Evolutionary conservation across 2,113 vertebrate species (phyloP), one percentile per base, ranked within the genome.

Genomic region (Petrocephalus microphthalmus): DNA sequence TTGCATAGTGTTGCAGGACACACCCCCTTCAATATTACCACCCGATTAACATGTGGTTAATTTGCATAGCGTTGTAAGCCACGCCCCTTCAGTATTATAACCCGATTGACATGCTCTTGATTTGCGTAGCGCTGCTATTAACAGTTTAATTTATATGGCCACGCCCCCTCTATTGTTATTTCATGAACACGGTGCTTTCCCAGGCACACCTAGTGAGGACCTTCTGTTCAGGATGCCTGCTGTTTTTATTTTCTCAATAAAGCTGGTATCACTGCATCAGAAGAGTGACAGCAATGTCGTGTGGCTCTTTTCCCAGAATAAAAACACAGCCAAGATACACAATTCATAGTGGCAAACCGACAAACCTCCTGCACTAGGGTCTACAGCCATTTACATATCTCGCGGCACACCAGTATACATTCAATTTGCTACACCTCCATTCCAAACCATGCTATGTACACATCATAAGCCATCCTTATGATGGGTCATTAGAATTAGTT

Each of bases 181-280:
- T 42, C 29, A 42, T 7, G 15, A 19, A 78, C 71, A 78, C 17
- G 71, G 71, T 78, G 71, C 37, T 33, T 74, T 78, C 33, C 71
- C 71, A 33, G 2, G 29, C 71, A 78, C 33, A 78, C 71, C 71
- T 78, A 37, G 71, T 78, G 71, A 42, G 71, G 71, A 78, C 33
- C 71, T 78, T 78, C 71, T 37, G 71, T 78, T 78, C 71, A 78
- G 33, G 29, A 78, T 78, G 71, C 33, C 33, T 42, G 71, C 71
- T 78, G 29, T 78, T 78, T 78, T 78, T 78, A 78, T 78, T 78
- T 78, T 78, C 71, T 78, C 71, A 78, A 78, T 42, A 78, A 78
- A 42, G 29, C 29, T 78, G 71, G 29, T 78, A 42, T 78, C 33
- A 19, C 71, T 42, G 29, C 71, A 78, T 78, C 71, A 33, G 29